phyloP scores from a whole-genome alignment of 1,140 invertebrate genomes.

The Dreissena polymorpha region DNA sequence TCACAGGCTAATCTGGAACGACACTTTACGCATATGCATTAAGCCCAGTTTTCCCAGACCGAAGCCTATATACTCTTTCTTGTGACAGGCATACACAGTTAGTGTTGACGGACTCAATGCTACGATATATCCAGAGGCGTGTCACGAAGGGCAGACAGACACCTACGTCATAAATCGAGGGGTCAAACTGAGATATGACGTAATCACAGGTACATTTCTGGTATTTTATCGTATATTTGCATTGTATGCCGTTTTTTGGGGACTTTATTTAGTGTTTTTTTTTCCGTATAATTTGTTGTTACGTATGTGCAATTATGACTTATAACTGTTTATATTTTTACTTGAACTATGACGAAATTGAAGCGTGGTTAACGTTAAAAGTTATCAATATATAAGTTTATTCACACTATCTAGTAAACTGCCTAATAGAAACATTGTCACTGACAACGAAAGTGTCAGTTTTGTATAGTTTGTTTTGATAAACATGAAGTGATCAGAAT shows the following conservation, averaged over 20 bases:
- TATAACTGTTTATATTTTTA: background rate
- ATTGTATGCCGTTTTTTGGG: too few species aligned
- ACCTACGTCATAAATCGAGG: conserved; percentile 1
- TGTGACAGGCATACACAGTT: background rate
- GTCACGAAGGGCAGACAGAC: conserved; percentile 15
- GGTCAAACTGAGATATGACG: conserved; percentile 22
- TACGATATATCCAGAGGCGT: conserved; percentile 30
- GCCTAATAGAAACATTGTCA: too few species aligned
- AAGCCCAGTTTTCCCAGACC: too few species aligned
- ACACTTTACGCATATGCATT: too few species aligned
- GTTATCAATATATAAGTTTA: too few species aligned
- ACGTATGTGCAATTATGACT: background rate
- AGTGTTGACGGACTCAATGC: background rate
- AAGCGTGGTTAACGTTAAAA: too few species aligned
- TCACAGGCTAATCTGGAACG: too few species aligned
- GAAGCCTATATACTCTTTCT: too few species aligned
- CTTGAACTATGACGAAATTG: background rate
- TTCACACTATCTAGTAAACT: too few species aligned
- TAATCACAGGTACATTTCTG: conserved; percentile 17
- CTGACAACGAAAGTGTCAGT: too few species aligned
- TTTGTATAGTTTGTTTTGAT: background rate
- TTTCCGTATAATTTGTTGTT: background rate
- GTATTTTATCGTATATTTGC: background rate
- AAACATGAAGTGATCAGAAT: background rate
- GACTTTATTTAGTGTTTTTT: background rate